phyloP scores from a whole-genome alignment of 2,113 vertebrate species.

The Notothenia rossii region DNA sequence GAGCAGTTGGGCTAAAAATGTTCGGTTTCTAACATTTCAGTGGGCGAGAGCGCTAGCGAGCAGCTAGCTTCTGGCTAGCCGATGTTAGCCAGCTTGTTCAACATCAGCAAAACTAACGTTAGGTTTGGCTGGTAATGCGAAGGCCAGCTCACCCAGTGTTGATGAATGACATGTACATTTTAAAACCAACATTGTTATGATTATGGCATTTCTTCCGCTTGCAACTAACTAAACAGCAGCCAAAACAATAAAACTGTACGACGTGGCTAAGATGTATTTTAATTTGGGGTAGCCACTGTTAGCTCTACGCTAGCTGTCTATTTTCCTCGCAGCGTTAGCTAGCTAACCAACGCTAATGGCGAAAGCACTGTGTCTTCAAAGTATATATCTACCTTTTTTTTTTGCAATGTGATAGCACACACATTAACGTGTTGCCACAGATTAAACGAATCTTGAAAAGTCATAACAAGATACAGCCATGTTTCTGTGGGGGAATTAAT shows the following conservation, averaged over 20 bases:
- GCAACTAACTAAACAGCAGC: neutral
- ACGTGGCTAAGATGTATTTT: neutral
- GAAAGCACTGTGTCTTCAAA: constrained; percentile 7
- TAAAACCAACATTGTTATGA: fast-evolving
- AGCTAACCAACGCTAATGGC: constrained; percentile 24
- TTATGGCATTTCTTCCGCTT: fast-evolving
- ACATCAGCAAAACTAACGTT: constrained; percentile 48
- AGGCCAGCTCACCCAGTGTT: constrained; percentile 30
- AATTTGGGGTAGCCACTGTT: constrained; percentile 21
- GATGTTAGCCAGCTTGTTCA: constrained; percentile 55
- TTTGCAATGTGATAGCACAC: neutral
- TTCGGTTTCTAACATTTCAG: constrained; percentile 19
- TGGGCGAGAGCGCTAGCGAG: constrained; percentile 75
- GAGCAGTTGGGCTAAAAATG: constrained; percentile 4
- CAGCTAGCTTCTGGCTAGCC: constrained; percentile 55
- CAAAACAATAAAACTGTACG: neutral
- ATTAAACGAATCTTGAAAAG: neutral
- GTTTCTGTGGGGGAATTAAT: constrained; percentile 16
- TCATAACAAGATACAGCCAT: neutral
- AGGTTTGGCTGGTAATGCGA: constrained; percentile 25
- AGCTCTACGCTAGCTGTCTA: constrained; percentile 32
- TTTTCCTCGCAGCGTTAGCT: constrained; percentile 48
- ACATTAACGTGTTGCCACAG: neutral
- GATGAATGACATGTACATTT: neutral
- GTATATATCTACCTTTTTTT: neutral